phyloP scores from a whole-genome alignment of 2,797 vertebrate genomes.

The Rhadinocentrus ornatus region DNA sequence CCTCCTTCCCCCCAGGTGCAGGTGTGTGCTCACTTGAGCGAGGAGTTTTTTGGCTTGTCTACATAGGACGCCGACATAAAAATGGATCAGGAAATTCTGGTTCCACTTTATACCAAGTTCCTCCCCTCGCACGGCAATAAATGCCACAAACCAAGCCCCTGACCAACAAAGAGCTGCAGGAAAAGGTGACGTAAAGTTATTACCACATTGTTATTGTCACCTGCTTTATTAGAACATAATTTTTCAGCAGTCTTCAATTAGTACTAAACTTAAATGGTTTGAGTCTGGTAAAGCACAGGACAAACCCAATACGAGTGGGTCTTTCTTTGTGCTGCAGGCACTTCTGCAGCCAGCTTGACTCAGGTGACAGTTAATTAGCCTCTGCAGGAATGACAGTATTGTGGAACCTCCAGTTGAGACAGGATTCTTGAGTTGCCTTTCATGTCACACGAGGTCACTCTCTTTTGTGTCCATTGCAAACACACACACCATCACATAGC shows the following conservation, averaged over 20 bases:
- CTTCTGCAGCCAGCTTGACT: conserved; percentile 46
- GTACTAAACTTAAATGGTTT: conserved; percentile 18
- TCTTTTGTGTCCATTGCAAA: conserved; percentile 64
- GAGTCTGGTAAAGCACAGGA: conserved; percentile 12
- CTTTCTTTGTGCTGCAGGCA: conserved; percentile 9
- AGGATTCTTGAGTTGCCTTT: conserved; percentile 66
- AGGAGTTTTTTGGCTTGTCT: conserved; percentile 71
- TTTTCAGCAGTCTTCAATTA: conserved; percentile 22
- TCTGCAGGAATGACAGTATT: conserved; percentile 39
- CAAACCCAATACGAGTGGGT: conserved; percentile 21
- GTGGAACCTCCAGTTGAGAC: conserved; percentile 61
- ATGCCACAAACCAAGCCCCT: conserved; percentile 40
- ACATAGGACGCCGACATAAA: conserved; percentile 73
- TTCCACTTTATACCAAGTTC: conserved; percentile 59
- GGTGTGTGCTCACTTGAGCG: conserved; percentile 73
- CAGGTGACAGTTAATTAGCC: conserved; percentile 58
- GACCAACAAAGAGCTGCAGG: conserved; percentile 45
- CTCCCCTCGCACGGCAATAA: conserved; percentile 60
- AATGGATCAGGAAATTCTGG: conserved; percentile 81
- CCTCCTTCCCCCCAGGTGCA: conserved; percentile 55
- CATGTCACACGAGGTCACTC: conserved; percentile 74
- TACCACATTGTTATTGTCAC: conserved; percentile 54
- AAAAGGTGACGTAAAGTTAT: conserved; percentile 46
- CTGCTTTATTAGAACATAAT: not conserved
- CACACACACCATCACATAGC: conserved; percentile 37